A percentile compares a stretch with the other conserved stretches of the same genome.
Conservation (phyloP, 2,113 vertebrate species). For the Lagopus leucura region DNA sequence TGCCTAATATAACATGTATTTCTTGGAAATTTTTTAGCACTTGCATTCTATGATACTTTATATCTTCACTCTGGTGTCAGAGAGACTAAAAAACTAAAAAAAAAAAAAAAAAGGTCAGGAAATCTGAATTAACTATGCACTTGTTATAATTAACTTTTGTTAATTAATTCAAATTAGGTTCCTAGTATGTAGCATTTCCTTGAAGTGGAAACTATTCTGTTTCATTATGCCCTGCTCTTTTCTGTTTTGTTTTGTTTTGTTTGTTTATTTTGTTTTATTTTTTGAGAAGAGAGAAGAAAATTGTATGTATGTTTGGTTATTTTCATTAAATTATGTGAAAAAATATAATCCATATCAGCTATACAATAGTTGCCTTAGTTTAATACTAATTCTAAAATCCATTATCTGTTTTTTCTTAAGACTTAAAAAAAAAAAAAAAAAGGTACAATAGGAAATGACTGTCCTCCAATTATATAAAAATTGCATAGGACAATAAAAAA, state of each 20-base stretch:
- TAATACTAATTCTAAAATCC: not conserved
- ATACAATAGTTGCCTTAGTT: not conserved
- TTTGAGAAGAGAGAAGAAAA: too few relatives aligned
- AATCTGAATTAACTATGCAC: not conserved
- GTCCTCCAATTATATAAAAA: not conserved
- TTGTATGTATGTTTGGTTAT: not conserved
- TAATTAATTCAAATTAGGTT: not conserved
- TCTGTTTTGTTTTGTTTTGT: too few relatives aligned
- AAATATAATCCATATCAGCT: not conserved
- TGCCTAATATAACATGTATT: not conserved
- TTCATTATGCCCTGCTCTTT: not conserved
- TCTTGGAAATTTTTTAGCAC: not conserved
- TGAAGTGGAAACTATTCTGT: not conserved
- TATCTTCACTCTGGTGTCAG: not conserved
- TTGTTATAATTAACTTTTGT: not conserved
- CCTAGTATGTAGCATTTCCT: not conserved
- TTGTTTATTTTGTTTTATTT: too few relatives aligned
- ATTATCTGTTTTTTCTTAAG: not conserved
- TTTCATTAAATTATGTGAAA: not conserved
- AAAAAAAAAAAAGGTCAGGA: not conserved
- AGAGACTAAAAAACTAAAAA: not conserved
- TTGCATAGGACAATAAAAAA: not conserved
- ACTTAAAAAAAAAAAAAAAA: conserved; percentile 6
- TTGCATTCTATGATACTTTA: not conserved
- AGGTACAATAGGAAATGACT: not conserved